Base-by-base conservation (phyloP, 2,113 vertebrate genomes). In the Ceratotherium simum region DNA sequence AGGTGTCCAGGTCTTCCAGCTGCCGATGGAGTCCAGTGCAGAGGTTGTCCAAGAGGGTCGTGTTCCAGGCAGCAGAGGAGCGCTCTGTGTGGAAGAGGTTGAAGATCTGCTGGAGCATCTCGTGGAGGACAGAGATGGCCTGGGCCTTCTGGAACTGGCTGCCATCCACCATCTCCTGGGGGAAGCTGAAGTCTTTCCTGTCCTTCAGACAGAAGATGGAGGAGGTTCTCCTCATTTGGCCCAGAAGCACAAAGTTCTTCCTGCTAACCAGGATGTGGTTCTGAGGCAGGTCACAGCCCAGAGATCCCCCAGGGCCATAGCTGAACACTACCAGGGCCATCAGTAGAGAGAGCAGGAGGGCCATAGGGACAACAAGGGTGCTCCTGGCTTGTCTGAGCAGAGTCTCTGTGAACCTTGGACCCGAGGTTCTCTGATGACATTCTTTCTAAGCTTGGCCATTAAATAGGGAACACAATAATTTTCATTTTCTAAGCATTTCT, bases 341-440 rank as follows among this genome's bases (percentile, higher is more conserved):
- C 17, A 96, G 65, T 0, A 92, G 67, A 46, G 82, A 56, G 21
- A 73, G 82, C 64, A 81, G 29, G 11, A 65, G 46, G 2, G 89
- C 82, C 92, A 75, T 94, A 54, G 31, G 17, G n/a, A 20, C 25
- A 58, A 13, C 0, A 16, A 1, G 7, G 65, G 8, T 23, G 29
- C 11, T 73, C 46, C 42, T 82, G 82, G 56, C 8, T 29, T 65
- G n/a, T 8, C 46, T 65, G 67, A 48, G 46, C 27, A 10, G 6
- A 14, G 18, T 0, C 1, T 39, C n/a, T 25, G 56, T 42, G 48
- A 6, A 31, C 13, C 25, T 36, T 75, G 12, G 12, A 8, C 23
- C 23, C 2, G 3, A 25, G 23, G 23, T 46, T 39, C 48, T 89
- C 67, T 58, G 33, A 60, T 58, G 80, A 46, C 14, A 4, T 3